Evolutionary conservation across 1,140 invertebrate genomes (phyloP), one percentile per base, ranked within the genome.

Genomic region (Micrasema longulum): DNA sequence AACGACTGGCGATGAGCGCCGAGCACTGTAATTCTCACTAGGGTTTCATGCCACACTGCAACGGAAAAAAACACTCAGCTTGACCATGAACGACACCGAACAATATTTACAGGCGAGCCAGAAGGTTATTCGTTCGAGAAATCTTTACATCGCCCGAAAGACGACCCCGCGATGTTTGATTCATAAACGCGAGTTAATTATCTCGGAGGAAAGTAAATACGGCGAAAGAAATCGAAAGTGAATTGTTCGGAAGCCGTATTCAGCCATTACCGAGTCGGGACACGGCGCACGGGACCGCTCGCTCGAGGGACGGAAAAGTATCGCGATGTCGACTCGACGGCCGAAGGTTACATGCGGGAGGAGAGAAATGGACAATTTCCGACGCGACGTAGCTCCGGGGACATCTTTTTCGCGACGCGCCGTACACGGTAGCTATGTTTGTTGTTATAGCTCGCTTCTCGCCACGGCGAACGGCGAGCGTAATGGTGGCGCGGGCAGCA

Each of bases 181-280:
- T 47, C 60, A 64, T 64, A 64, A 48, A 64, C 60, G 47, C 12
- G 18, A 38, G 36, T 43, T 60, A 60, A 66, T 48, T 52, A 66
- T 52, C 45, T 53, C 35, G 18, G 23, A 53, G 48, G 65, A 68
- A 55, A 68, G 65, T 68, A 68, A 68, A 68, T 68, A 53, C 38
- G 50, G 16, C 16, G 18, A 23, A 53, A 9, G 65, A 68, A 68
- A 68, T 22, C 20, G 65, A 68, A 68, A 68, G 65, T 68, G 65
- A 41, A 48, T 12, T 65, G 41, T 65, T 22, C 48, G 48, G 22
- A 23, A 20, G 23, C 48, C 26, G 26, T 31, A 7, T 7, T 31
- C 26, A 31, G 26, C 26, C 26, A 31, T 31, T 31, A 31, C 26
- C n/a, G n/a, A n/a, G n/a, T n/a, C n/a, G 26, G 26, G 26, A 31